A percentile compares a stretch with the other conserved stretches of the same genome.
Evolutionary conservation across 2,113 vertebrate species (phyloP).

Genomic region (Malurus melanocephalus): DNA sequence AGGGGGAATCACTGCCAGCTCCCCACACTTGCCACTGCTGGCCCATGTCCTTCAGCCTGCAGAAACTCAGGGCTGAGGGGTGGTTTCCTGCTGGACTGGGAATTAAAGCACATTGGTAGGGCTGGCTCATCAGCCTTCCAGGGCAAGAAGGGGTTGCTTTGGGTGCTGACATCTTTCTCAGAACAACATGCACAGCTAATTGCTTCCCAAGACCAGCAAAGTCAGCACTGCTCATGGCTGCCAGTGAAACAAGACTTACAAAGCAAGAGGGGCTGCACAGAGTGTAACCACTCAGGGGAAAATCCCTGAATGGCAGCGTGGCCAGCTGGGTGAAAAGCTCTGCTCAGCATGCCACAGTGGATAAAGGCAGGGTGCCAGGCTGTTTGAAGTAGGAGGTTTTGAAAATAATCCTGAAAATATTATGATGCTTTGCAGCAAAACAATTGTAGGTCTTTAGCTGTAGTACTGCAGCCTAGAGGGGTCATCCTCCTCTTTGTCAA

Average conservation of each 20-base stretch:
- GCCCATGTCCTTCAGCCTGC: not conserved
- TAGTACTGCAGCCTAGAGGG: not conserved
- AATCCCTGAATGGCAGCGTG: not conserved
- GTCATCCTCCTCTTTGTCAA: not conserved
- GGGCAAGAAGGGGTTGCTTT: not conserved
- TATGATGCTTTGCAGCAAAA: not conserved
- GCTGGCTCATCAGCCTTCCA: constrained; percentile 21
- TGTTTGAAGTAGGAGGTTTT: not conserved
- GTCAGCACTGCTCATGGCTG: constrained; percentile 31
- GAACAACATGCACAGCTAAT: constrained; percentile 23
- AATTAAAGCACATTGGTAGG: not conserved
- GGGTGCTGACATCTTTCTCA: constrained; percentile 24
- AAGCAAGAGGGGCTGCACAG: not conserved
- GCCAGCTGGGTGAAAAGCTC: not conserved
- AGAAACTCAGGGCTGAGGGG: not conserved
- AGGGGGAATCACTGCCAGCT: not conserved
- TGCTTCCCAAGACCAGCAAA: constrained; percentile 42
- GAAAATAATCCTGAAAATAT: constrained; percentile 40
- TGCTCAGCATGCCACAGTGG: not conserved
- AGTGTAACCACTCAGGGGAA: not conserved
- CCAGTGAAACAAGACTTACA: constrained; percentile 31
- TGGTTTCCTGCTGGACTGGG: not conserved
- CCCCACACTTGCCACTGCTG: not conserved
- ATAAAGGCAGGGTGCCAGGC: not conserved
- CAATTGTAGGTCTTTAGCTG: not conserved